Evolutionary conservation across 2,797 vertebrate species (phyloP), one percentile per base, ranked within the genome.

Genomic region (Anabas testudineus): DNA sequence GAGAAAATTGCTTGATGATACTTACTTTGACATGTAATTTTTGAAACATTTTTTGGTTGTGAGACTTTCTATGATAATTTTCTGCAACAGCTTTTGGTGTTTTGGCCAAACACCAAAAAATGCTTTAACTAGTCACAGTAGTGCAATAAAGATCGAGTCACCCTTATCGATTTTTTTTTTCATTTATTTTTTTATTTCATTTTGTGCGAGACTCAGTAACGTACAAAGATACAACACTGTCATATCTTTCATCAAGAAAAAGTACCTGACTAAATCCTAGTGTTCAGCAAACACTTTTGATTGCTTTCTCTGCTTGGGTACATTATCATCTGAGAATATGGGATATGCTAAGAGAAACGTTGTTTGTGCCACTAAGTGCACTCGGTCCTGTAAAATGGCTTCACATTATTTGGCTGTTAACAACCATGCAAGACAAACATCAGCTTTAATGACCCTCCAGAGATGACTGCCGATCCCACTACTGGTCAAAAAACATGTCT

Each of bases 401-500:
- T 84, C 39, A 32, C 80, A 71, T 82, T 86, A 79, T 87, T 82
- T 81, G 65, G 70, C 70, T 70, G 70, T 72, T 84, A 85, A 85
- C 77, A 81, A 81, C 67, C 79, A 70, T 80, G 75, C 59, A 76
- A 80, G 59, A 80, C 74, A 86, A 80, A 71, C 69, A 83, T 82
- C 78, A 81, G 54, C 61, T 75, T 54, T 86, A 87, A 91, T 74
- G 77, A 84, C 74, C 74, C 71, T 59, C 42, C 57, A 4, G 67
- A 83, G 76, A 87, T 65, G 69, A 68, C 66, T 78, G 71, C 67
- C 78, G 57, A 53, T 87, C 68, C 78, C 67, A 79, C 81, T 84
- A 78, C 72, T 56, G 68, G 30, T 62, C 63, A 54, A 46, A 45
- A 80, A 53, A 36, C 80, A 80, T 64, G 60, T 71, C 86, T 80